A percentile compares a stretch with the other conserved stretches of the same genome.
Evolutionary conservation across 1,140 invertebrate species (phyloP).

Genomic region (Pseudomyrmex sp.): DNA sequence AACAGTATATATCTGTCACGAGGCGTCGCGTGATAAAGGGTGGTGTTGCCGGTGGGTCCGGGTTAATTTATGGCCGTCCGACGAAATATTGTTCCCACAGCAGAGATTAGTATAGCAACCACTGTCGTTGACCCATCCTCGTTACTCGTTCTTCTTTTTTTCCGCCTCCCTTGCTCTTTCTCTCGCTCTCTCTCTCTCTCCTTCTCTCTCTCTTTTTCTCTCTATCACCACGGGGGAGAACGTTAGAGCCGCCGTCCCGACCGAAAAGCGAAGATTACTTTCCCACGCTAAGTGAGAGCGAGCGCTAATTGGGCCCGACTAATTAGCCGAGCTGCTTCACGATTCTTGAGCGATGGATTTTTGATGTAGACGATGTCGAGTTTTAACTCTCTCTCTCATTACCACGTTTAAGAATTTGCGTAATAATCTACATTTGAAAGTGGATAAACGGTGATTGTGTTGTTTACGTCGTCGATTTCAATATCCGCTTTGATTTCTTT

Average conservation of each 20-base stretch:
- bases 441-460: too few species aligned
- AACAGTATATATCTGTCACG: constrained; percentile 68
- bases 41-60: constrained; percentile 60
- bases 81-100: constrained; percentile 75
- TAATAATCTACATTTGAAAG: too few species aligned
- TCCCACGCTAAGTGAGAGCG: constrained; percentile 22
- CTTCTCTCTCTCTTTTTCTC: not conserved
- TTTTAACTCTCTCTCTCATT: not conserved
- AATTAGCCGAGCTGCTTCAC: constrained; percentile 31
- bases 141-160: constrained; percentile 31
- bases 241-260: not conserved
- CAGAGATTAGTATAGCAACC: constrained; percentile 72
- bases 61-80: constrained; percentile 70
- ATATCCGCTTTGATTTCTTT: not conserved
- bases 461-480: not conserved
- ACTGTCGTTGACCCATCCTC: constrained; percentile 63
- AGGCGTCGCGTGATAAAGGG: constrained; percentile 72
- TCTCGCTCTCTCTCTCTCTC: not conserved
- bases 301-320: constrained; percentile 42
- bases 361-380: not conserved
- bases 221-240: not conserved
- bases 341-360: constrained; percentile 10
- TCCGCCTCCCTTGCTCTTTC: too few species aligned
- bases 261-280: constrained; percentile 48
- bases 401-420: not conserved